Evolutionary conservation across 2,797 vertebrate genomes (phyloP).

Genomic region (Sphenopsis melanotis): DNA sequence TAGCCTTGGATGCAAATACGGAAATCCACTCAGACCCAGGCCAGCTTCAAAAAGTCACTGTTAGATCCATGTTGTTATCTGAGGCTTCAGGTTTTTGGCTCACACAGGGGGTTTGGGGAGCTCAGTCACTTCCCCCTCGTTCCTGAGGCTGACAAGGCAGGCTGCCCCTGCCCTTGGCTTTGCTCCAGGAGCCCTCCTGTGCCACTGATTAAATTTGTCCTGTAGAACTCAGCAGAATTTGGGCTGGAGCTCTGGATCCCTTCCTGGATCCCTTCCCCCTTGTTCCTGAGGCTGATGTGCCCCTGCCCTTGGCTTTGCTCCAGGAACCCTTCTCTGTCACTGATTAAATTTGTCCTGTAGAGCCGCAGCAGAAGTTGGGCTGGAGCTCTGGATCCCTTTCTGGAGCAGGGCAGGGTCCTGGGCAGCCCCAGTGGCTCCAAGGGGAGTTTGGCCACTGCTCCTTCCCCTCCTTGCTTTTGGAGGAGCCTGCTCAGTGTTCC

Average conservation of each 20-base stretch:
- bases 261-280: background rate
- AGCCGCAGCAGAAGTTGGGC: background rate
- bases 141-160: accelerated
- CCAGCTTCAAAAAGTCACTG: too few relatives aligned
- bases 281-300: accelerated
- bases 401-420: background rate
- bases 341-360: background rate
- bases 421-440: accelerated
- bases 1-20: background rate
- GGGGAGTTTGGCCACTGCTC: background rate
- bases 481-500: background rate
- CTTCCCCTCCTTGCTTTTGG: background rate
- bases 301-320: background rate
- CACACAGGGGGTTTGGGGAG: background rate
- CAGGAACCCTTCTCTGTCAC: background rate
- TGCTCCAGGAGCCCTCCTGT: background rate
- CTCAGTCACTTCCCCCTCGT: accelerated
- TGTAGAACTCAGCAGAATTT: background rate
- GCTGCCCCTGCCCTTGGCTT: background rate
- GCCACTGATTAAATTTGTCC: background rate
- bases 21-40: background rate
- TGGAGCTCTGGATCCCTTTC: background rate
- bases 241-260: background rate
- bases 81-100: accelerated
- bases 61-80: accelerated